Evolutionary conservation across 2,113 vertebrate species (phyloP), one percentile per base, ranked within the genome.

Genomic region (Amphiprion ocellaris): DNA sequence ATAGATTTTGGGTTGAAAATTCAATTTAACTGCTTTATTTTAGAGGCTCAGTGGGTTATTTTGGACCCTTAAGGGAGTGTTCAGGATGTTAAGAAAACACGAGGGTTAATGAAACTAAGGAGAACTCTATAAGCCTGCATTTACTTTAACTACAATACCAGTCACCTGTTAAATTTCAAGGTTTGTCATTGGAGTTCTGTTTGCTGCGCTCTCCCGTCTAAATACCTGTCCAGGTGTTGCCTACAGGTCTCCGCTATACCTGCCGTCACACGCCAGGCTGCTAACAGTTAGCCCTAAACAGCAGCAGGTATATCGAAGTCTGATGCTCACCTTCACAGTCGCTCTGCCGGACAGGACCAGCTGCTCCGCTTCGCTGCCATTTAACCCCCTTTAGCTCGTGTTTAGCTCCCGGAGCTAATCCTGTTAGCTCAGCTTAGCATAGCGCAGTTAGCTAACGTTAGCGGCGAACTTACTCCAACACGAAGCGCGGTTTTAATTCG

Each of bases 311-410:
- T 23, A 1, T 5, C 12, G 0, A 7, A 4, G 1, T 33, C 1
- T 3, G 11, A 11, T 2, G 52, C 71, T 76, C 53, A 86, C 81
- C 65, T 89, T 77, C 9, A 74, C 33, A 7, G 55, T 19, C 37
- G 26, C 15, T 11, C 41, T 0, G 23, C 1, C 46, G 7, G 7
- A 2, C 8, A 14, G 28, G 17, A n/a, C 44, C 46, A 10, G 33
- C 1, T 28, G 19, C 16, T 52, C 37, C 33, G 24, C 21, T 1
- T 53, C 53, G 7, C 67, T 3, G 19, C 2, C 77, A 80, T 75
- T 1, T 5, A 9, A 2, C 19, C 30, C 0, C 28, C 68, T 47
- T 44, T 4, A 33, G 23, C 58, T 50, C 0, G 5, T 1, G 3
- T 37, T n/a, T 0, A 37, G 64, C 26, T 50, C 8, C 8, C 1